Evolutionary conservation across 2,888 invertebrate genomes (phyloP).

Genomic region (Xanthia togata): DNA sequence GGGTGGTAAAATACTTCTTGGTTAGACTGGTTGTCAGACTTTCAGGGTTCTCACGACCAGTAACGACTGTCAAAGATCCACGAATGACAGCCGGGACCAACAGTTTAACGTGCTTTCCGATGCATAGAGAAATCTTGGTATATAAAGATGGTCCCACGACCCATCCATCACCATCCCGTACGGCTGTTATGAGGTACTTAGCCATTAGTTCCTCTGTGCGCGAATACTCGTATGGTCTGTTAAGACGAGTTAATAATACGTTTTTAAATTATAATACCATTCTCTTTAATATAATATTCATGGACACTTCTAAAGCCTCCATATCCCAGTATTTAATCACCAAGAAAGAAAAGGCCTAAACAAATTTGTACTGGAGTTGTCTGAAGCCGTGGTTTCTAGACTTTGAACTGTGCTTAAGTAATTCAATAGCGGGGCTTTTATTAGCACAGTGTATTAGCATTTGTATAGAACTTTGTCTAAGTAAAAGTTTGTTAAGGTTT

Average conservation of each 20-base stretch:
- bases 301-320: background rate
- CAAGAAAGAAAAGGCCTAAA: constrained; percentile 22
- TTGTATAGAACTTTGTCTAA: constrained; percentile 48
- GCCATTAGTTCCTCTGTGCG: too few species aligned
- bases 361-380: constrained; percentile 2
- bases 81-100: too few species aligned
- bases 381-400: constrained; percentile 5
- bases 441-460: constrained; percentile 48
- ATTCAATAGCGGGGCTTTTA: constrained; percentile 42
- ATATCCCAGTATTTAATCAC: constrained; percentile 18
- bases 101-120: too few species aligned
- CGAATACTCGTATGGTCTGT: too few species aligned
- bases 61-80: too few species aligned
- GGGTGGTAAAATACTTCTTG: too few species aligned
- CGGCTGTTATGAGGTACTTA: too few species aligned
- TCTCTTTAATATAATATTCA: background rate
- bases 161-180: too few species aligned
- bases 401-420: constrained; percentile 44
- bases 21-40: too few species aligned
- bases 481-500: constrained; percentile 32
- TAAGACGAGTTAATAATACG: background rate
- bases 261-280: background rate
- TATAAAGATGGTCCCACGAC: too few species aligned
- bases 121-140: too few species aligned
- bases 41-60: too few species aligned